Conservation (phyloP, 2,797 vertebrate genomes). For the Melanotaenia nigrans region DNA sequence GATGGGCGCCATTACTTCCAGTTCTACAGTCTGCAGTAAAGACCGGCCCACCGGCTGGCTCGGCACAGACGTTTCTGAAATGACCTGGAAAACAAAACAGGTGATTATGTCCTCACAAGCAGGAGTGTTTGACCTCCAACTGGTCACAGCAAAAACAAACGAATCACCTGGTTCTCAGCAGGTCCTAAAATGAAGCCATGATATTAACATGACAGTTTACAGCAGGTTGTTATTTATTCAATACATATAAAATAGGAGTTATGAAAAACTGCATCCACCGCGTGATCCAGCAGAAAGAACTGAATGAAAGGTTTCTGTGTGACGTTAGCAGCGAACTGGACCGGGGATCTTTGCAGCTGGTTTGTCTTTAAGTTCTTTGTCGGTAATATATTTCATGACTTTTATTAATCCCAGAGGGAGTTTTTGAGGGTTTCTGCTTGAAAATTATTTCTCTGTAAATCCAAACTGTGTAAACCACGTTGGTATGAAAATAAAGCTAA, state of each 20-base stretch:
- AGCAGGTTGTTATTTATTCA: not conserved
- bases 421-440: not conserved
- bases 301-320: not conserved
- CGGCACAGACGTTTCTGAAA: conserved; percentile 49
- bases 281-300: not conserved
- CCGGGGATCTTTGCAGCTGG: not conserved
- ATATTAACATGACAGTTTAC: too few species aligned
- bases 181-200: not conserved
- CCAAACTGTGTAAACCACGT: too few species aligned
- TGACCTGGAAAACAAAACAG: conserved; percentile 61
- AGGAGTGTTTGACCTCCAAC: not conserved
- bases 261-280: not conserved
- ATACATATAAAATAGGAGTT: not conserved
- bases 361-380: not conserved
- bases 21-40: conserved; percentile 74
- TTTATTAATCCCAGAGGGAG: not conserved
- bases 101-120: not conserved
- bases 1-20: conserved; percentile 73
- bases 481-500: too few species aligned
- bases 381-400: not conserved
- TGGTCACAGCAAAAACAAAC: not conserved
- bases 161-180: not conserved
- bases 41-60: conserved; percentile 76
- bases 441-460: too few species aligned
- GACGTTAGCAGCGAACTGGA: too few species aligned